These are phyloP conservation scores for Spea bombifrons DNA, from an alignment of 2,113 vertebrate genomes.

Conservation along the genomic window DNA sequence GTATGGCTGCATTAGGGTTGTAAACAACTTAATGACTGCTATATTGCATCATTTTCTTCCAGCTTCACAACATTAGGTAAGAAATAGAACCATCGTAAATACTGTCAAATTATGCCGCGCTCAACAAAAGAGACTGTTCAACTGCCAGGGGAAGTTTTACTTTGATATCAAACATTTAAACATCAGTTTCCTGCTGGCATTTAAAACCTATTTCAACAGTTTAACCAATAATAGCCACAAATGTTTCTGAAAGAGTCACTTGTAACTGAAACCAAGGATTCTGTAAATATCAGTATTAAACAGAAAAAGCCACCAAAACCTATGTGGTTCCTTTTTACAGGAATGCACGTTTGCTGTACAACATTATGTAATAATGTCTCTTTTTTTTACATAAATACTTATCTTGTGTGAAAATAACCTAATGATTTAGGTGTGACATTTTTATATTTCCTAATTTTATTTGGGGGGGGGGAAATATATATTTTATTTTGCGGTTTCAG, in stretches of 20 bases:
- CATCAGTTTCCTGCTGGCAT: slow-evolving; percentile 46
- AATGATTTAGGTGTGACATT: background rate
- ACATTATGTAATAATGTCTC: slow-evolving; percentile 35
- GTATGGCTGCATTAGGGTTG: background rate
- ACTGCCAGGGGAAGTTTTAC: slow-evolving; percentile 27
- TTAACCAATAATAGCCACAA: slow-evolving; percentile 25
- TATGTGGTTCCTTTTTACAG: slow-evolving; percentile 26
- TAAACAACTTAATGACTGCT: background rate
- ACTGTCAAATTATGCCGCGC: slow-evolving; percentile 18
- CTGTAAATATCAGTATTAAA: slow-evolving; percentile 7
- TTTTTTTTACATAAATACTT: background rate
- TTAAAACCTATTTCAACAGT: slow-evolving; percentile 42
- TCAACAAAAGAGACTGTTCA: slow-evolving; percentile 56
- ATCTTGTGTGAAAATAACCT: background rate
- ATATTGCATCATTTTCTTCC: background rate
- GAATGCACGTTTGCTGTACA: slow-evolving; percentile 25
- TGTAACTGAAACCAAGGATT: slow-evolving; percentile 43
- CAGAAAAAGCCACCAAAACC: slow-evolving; percentile 35
- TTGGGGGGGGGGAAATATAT: too few relatives aligned
- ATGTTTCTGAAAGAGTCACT: slow-evolving; percentile 43
- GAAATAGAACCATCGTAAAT: slow-evolving; percentile 15
- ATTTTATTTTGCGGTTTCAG: background rate
- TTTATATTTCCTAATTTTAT: too few relatives aligned
- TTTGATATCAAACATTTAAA: slow-evolving; percentile 35
- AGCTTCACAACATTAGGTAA: background rate